phyloP scores from a whole-genome alignment of 2,113 vertebrate species.

The Promerops cafer region DNA sequence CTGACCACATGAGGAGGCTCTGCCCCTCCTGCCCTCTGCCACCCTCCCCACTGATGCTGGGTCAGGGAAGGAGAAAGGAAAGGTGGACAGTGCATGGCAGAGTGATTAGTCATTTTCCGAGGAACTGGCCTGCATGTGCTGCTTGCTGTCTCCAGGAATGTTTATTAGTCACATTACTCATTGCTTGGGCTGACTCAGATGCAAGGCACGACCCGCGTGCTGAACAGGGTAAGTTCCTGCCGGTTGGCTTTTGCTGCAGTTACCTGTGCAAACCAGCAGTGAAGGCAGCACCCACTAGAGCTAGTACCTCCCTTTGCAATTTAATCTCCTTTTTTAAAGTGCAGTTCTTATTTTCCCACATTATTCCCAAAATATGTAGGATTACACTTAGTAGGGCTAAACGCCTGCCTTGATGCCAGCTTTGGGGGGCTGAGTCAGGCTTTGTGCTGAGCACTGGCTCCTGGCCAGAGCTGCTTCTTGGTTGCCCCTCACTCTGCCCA shows the following conservation, averaged over 20 bases:
- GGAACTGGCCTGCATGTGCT: neutral
- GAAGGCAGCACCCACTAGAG: neutral
- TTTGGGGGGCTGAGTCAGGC: neutral
- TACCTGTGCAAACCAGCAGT: neutral
- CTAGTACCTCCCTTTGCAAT: neutral
- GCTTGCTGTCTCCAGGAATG: neutral
- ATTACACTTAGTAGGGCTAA: neutral
- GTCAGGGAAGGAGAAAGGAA: neutral
- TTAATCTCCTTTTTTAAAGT: neutral
- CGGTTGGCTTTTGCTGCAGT: accelerated
- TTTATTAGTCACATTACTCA: neutral
- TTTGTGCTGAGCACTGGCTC: neutral
- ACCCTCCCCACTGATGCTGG: neutral
- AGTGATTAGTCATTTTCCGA: conserved; percentile 7
- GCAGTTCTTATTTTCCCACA: neutral
- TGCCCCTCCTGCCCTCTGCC: neutral
- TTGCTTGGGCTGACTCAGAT: neutral
- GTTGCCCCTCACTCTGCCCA: neutral
- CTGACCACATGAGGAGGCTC: neutral
- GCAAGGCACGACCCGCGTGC: neutral
- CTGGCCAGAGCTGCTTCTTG: neutral
- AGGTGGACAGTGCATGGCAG: neutral
- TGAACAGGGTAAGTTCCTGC: neutral
- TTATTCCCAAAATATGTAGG: neutral
- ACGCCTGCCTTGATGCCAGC: neutral